Evolutionary conservation across 2,113 vertebrate genomes (phyloP), one percentile per base, ranked within the genome.

Genomic region (Sula dactylatra): DNA sequence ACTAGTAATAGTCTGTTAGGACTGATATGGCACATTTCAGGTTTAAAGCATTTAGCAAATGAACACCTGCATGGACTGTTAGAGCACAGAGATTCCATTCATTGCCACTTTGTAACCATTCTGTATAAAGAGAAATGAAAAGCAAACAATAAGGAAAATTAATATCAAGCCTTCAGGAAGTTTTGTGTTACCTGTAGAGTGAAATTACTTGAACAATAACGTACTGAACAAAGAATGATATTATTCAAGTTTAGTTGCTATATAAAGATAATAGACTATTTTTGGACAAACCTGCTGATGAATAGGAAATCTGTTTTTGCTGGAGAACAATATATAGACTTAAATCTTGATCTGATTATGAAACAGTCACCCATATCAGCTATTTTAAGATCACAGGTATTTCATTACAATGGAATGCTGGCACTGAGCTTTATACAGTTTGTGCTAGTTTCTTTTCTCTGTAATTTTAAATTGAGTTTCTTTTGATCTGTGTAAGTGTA

Each of bases 331-430:
- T n/a, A 67, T 38, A 61, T 18, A 94, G 36, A 47, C 31, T 87
- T 90, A 93, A 94, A 85, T 76, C 79, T 83, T 96, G 47, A 69
- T 86, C 67, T 91, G 67, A 77, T 74, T 85, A 56, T 61, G 55
- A 82, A 91, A 64, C 52, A 83, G 66, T 81, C 42, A 59, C 74
- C 38, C 38, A 7, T 72, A 79, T 59, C 42, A 92, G 65, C 82
- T 96, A 95, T 96, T 96, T 95, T 96, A 86, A 94, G 91, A 95
- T 84, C 79, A 93, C 56, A 90, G 59, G n/a, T 91, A 91, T 95
- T 94, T 95, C 59, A 74, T 67, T 66, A 81, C 55, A 66, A 4
- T 55, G 79, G 70, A 91, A 85, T 85, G 36, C 45, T 94, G 78
- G 86, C 81, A 65, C 45, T 59, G 76, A 92, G 74, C 79, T 92